Evolutionary conservation across 2,113 vertebrate species (phyloP), one percentile per base, ranked within the genome.

Genomic region (Lycaon pictus): DNA sequence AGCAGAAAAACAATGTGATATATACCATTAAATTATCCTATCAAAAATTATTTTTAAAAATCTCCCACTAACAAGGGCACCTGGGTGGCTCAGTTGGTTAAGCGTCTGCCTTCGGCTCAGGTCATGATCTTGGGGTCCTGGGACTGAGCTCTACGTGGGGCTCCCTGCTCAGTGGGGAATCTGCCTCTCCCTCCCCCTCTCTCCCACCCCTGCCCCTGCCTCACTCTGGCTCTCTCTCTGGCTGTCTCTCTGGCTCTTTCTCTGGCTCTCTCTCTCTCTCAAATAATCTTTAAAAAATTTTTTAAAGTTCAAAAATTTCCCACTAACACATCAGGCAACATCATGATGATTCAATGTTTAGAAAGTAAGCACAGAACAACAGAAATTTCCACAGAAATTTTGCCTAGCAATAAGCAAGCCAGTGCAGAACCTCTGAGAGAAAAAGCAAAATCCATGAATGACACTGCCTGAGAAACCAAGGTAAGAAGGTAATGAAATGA

Each of bases 341-440:
- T 43, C 77, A 69, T 67, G 37, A 93, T 48, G 94, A 29, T 82
- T 88, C n/a, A 88, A 91, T 29, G 48, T 72, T 82, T 48, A 91
- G 35, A 94, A 81, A 95, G 12, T 72, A 96, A 87, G 91, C 35
- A 96, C 56, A 95, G 10, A 94, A 74, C 25, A 94, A 88, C 16
- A 1, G 29, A 82, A 69, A 3, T n/a, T 90, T 96, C 76, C 82
- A 88, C 27, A 86, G 77, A 97, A 95, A 96, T 89, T 95, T 77
- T 86, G 60, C 29, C 74, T 37, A 91, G 53, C 81, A 94, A 69
- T 71, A 95, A 95, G 48, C 69, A 94, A 95, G 60, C 1, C 55
- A 95, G 32, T 80, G 55, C 15, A 85, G 72, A 84, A 3, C 20
- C n/a, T 67, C 22, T 58, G 17, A 91, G 25, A 88, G 13, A 85